Base-by-base conservation (phyloP, 2,797 vertebrate species). In the Gambelia wislizenii region DNA sequence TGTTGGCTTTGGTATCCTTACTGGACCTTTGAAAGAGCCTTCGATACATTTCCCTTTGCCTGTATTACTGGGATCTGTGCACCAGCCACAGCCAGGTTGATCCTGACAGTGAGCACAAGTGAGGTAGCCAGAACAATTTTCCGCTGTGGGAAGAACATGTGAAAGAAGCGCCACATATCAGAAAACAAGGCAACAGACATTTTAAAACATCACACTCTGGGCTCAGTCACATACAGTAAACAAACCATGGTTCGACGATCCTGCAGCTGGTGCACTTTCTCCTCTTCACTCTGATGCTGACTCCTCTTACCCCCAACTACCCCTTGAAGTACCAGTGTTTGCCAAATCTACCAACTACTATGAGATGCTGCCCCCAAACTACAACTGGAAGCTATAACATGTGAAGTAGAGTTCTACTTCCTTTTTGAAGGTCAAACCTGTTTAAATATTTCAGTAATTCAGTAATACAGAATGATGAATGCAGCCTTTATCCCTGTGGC, bases 1-100 rank as follows among this genome's bases (percentile, higher is more conserved):
- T 0, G 96, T 94, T 0, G 98, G 52, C 52, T 80, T 80, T 39
- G 78, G 97, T 44, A 98, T 96, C 96, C 97, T 98, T 94, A 99
- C 97, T 0, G 99, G 98, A 4, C 98, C 99, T 4, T 98, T 97
- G 69, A 96, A 98, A 0, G 98, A 99, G 39, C 98, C 99, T 91
- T 99, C 99, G 0, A 99, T 98, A 96, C 99, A 99, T 89, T 98
- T 98, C 0, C 99, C 99, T 92, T 97, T 98, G 1, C 99, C 99
- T 0, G 98, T 99, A 95, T 99, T 99, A 83, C 97, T 99, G 39
- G 98, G 98, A 70, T 99, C 98, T 0, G 99, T 99, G 95, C 99
- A 99, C 99, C 99, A 99, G 0, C 99, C 99, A 0, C 99, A 99
- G 80, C 98, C 98, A 0, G 99, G 99, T 94, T 99, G 99, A 89